Conservation (phyloP, 2,113 vertebrate species). For the Pycnonotus jocosus region DNA sequence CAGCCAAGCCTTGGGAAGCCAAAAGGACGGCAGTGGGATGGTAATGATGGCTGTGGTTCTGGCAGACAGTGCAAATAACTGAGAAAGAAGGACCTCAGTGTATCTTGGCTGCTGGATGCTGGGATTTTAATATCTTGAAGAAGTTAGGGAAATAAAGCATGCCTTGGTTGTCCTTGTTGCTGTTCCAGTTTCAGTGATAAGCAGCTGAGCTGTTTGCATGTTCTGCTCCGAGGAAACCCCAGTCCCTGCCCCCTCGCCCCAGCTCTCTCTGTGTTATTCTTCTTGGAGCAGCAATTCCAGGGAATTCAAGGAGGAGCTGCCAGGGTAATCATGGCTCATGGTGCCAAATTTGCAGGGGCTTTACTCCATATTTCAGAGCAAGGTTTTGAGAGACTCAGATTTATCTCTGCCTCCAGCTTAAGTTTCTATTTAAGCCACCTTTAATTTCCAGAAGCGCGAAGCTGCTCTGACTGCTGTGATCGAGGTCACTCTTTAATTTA, state of each 20-base stretch:
- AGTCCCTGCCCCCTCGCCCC: neutral
- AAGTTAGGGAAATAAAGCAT: neutral
- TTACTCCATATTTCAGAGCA: neutral
- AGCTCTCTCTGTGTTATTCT: neutral
- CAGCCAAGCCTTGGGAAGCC: neutral
- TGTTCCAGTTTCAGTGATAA: neutral
- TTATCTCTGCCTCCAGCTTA: neutral
- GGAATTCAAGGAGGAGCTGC: neutral
- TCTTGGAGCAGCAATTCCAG: neutral
- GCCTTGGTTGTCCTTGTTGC: neutral
- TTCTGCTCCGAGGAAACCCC: neutral
- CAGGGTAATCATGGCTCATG: neutral
- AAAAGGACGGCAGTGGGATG: neutral
- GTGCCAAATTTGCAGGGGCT: neutral
- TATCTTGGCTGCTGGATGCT: neutral
- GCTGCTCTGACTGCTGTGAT: neutral
- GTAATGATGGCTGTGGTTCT: neutral
- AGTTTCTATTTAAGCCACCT: conserved; percentile 16
- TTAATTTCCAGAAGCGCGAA: neutral
- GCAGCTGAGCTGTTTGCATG: neutral
- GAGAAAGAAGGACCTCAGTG: neutral
- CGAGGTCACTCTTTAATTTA: conserved; percentile 19
- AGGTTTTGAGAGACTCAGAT: neutral
- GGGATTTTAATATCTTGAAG: neutral
- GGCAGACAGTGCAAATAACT: neutral